Percentiles rank a stretch among this genome's conserved stretches.
These are phyloP conservation scores for Ciconia nigra DNA, from an alignment of 2,797 vertebrate species.

Conservation along the genomic window DNA sequence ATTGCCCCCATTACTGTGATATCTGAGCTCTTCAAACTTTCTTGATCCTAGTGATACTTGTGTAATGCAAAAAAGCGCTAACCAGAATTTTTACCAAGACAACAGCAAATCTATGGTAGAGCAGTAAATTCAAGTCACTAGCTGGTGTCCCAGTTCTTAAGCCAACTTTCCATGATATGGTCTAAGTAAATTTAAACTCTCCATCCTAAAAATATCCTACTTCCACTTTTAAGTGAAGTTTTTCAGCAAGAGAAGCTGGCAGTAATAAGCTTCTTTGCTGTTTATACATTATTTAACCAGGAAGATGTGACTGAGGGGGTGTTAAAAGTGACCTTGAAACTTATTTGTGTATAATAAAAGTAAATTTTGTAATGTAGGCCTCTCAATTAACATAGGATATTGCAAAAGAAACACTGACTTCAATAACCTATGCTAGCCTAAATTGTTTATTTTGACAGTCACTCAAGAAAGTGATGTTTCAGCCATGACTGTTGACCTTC, in stretches of 20 bases:
- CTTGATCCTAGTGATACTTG: background rate
- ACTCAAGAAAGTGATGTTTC: constrained; percentile 28
- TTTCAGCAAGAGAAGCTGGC: background rate
- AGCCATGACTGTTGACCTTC: constrained; percentile 29
- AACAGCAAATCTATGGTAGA: background rate
- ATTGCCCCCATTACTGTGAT: background rate
- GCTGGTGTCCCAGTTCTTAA: background rate
- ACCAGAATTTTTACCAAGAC: background rate
- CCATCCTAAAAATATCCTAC: background rate
- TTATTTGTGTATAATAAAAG: background rate
- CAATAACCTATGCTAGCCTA: background rate
- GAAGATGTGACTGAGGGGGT: background rate
- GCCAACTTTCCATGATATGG: background rate
- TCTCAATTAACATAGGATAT: background rate
- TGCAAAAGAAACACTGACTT: constrained; percentile 13
- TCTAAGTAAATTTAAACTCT: background rate
- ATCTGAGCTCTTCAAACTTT: background rate
- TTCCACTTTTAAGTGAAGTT: background rate
- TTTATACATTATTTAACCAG: background rate
- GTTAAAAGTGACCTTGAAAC: background rate
- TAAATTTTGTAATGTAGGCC: background rate
- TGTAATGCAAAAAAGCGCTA: background rate
- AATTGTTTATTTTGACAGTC: constrained; percentile 39
- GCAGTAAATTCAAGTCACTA: background rate
- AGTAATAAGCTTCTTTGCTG: background rate